These are phyloP conservation scores for Sapajus apella DNA, from an alignment of 2,113 vertebrate genomes.

Conservation along the genomic window DNA sequence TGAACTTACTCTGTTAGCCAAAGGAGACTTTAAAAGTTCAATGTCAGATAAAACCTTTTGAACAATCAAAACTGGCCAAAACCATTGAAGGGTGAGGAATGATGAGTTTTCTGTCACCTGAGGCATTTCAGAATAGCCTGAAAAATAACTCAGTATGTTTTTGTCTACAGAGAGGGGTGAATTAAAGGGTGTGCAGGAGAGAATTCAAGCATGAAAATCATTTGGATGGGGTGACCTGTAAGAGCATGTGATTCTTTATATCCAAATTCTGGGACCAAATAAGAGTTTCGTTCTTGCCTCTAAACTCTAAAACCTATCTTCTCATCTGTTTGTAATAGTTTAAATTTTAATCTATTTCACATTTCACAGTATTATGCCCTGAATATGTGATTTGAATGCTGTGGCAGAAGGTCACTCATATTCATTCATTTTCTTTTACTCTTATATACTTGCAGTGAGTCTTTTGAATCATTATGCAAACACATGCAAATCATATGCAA, in stretches of 20 bases:
- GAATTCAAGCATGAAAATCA: slow-evolving; percentile 55
- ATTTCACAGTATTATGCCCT: slow-evolving; percentile 78
- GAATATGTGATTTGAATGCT: slow-evolving; percentile 79
- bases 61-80: slow-evolving; percentile 27
- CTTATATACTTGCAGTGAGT: slow-evolving; percentile 64
- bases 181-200: background rate
- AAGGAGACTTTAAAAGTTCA: background rate
- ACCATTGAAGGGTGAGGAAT: background rate
- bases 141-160: background rate
- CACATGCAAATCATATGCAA: slow-evolving; percentile 72
- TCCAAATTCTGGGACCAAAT: slow-evolving; percentile 38
- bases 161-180: background rate
- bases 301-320: slow-evolving; percentile 73
- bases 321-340: slow-evolving; percentile 76
- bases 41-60: background rate
- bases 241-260: slow-evolving; percentile 58
- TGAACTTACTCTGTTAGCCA: background rate
- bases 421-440: slow-evolving; percentile 79
- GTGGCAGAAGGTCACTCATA: slow-evolving; percentile 76
- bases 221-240: slow-evolving; percentile 60
- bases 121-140: slow-evolving; percentile 3
- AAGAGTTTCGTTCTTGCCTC: slow-evolving; percentile 61
- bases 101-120: slow-evolving; percentile 41
- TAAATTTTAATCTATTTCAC: slow-evolving; percentile 79
- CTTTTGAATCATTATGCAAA: slow-evolving; percentile 77